Percentiles rank a stretch among this genome's conserved stretches.
These are phyloP conservation scores for Anthopleura sola DNA, from an alignment of 64 coral and sea anemone species.

Conservation along the genomic window DNA sequence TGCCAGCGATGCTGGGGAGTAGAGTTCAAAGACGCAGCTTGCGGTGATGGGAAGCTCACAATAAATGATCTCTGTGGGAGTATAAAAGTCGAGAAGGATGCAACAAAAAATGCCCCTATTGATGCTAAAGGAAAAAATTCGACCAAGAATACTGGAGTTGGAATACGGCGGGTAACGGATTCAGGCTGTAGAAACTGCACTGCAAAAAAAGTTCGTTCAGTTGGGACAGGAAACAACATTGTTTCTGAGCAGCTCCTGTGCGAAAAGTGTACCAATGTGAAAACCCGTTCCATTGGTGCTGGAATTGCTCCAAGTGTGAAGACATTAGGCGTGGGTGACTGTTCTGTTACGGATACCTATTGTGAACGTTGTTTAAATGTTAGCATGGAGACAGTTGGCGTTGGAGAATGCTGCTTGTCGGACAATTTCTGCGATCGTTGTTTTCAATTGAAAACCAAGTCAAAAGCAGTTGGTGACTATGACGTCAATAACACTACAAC, in stretches of 20 bases:
- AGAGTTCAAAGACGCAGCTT: constrained; percentile 48
- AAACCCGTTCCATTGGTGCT: constrained; percentile 67
- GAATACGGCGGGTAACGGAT: constrained; percentile 53
- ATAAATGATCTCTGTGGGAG: constrained; percentile 20
- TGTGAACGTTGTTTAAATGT: constrained; percentile 88
- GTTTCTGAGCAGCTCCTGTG: constrained; percentile 42
- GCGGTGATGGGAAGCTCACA: constrained; percentile 34
- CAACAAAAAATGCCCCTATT: neutral
- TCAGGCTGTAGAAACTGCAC: constrained; percentile 54
- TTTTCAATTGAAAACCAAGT: constrained; percentile 79
- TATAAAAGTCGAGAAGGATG: too few relatives aligned
- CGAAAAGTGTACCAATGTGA: constrained; percentile 38
- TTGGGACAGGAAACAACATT: constrained; percentile 43
- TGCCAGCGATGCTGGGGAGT: constrained; percentile 50
- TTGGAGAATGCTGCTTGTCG: constrained; percentile 85
- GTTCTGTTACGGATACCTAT: constrained; percentile 83
- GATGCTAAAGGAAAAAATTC: neutral
- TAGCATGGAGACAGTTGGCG: constrained; percentile 63
- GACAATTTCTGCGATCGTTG: constrained; percentile 88
- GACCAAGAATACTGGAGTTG: constrained; percentile 34
- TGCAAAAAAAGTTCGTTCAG: constrained; percentile 36
- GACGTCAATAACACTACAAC: constrained; percentile 35
- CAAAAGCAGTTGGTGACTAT: constrained; percentile 72
- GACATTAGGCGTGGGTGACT: constrained; percentile 77
- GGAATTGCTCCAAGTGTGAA: constrained; percentile 26